phyloP scores from a whole-genome alignment of 2,888 invertebrate genomes.

The Melanargia galathea region DNA sequence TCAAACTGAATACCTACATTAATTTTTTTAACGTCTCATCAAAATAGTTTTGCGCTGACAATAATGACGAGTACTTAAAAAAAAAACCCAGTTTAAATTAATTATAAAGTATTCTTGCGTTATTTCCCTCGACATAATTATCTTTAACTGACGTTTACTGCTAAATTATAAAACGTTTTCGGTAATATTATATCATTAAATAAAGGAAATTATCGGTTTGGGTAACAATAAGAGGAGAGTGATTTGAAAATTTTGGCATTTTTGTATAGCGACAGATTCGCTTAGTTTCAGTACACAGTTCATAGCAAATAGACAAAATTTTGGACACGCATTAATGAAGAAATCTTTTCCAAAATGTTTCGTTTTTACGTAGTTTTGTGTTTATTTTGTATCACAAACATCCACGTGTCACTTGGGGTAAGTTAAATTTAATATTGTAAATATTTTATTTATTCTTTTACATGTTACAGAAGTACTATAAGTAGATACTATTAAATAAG shows the following conservation, averaged over 20 bases:
- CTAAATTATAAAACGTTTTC: slow-evolving; percentile 9
- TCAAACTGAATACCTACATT: not conserved
- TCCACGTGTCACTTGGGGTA: slow-evolving; percentile 17
- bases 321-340: not conserved
- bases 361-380: not conserved
- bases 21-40: not conserved
- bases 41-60: slow-evolving; percentile 9
- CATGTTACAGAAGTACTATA: too few species aligned
- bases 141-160: not conserved
- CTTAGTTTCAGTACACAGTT: not conserved
- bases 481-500: too few species aligned
- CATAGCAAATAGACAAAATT: not conserved
- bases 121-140: slow-evolving; percentile 15
- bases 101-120: slow-evolving; percentile 1
- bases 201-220: slow-evolving; percentile 12
- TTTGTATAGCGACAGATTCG: not conserved
- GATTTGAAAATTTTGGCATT: slow-evolving; percentile 8
- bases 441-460: too few species aligned
- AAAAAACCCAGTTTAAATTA: not conserved
- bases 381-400: not conserved
- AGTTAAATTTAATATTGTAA: slow-evolving; percentile 10
- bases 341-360: not conserved
- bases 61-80: not conserved
- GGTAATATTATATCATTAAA: slow-evolving; percentile 11
- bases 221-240: not conserved